Conservation (phyloP, 2,113 vertebrate genomes). For the Melanotaenia duboulayi region DNA sequence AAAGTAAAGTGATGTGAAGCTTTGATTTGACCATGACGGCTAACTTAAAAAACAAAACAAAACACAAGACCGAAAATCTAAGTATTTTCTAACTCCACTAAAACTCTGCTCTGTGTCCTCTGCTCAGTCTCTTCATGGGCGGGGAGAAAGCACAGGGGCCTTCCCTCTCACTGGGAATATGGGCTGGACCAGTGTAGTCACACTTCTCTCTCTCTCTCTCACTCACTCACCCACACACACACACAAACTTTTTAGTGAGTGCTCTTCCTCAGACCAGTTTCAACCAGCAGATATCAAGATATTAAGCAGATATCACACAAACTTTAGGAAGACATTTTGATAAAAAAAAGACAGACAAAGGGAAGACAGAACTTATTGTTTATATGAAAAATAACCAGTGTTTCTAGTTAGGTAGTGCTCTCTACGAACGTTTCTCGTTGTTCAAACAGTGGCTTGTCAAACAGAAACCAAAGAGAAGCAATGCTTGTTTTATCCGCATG, state of each 20-base stretch:
- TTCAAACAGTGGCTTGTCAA: not conserved
- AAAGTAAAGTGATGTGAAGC: constrained; percentile 54
- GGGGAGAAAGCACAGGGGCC: constrained; percentile 64
- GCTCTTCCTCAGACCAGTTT: constrained; percentile 20
- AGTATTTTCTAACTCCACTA: constrained; percentile 56
- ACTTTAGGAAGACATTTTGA: not conserved
- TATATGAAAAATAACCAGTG: not conserved
- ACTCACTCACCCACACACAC: constrained; percentile 16
- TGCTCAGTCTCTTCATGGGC: constrained; percentile 73
- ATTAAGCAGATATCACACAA: too few species aligned
- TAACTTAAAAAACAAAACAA: constrained; percentile 45
- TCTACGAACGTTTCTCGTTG: not conserved
- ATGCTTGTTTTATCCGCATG: constrained; percentile 56
- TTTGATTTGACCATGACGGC: constrained; percentile 74
- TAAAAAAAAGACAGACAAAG: not conserved
- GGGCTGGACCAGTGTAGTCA: constrained; percentile 46
- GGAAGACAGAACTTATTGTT: not conserved
- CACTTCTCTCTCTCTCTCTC: not conserved
- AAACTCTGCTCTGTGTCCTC: constrained; percentile 67
- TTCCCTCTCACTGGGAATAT: constrained; percentile 63
- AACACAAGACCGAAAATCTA: constrained; percentile 66
- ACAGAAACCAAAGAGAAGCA: constrained; percentile 1
- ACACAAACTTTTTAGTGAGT: constrained; percentile 53
- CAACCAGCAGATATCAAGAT: accelerated
- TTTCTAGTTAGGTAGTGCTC: not conserved